Evolutionary conservation across 2,113 vertebrate species (phyloP).

Genomic region (Agelaius phoeniceus): DNA sequence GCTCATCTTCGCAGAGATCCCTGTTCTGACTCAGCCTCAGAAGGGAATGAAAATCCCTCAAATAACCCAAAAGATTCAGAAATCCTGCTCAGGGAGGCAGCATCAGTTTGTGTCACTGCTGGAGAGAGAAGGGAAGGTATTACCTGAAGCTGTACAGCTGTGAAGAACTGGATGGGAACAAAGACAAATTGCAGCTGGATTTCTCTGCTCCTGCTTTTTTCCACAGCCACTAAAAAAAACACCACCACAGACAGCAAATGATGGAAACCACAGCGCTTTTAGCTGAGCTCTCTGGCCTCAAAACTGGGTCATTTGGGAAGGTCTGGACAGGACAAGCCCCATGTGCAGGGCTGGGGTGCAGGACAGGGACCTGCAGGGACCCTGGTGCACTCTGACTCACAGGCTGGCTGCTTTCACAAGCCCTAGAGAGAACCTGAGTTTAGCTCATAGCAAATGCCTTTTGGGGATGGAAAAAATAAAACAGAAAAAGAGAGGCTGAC

Average conservation of each 20-base stretch:
- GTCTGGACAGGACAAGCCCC: background rate
- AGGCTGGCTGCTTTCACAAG: background rate
- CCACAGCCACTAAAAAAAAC: background rate
- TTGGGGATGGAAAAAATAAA: background rate
- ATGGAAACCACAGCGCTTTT: background rate
- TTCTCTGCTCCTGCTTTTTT: background rate
- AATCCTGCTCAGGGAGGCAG: background rate
- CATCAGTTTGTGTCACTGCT: background rate
- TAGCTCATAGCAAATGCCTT: background rate
- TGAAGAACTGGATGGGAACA: background rate
- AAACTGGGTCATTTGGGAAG: background rate
- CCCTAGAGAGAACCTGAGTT: background rate
- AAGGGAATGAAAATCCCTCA: background rate
- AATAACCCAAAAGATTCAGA: background rate
- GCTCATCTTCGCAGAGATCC: background rate
- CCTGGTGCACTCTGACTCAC: fast-evolving
- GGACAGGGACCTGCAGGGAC: background rate
- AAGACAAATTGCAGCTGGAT: background rate
- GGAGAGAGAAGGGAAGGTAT: background rate
- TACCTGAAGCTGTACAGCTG: background rate
- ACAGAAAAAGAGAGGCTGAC: background rate
- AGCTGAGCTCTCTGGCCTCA: background rate
- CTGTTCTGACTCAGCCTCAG: background rate
- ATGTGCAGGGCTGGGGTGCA: background rate
- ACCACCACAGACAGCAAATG: background rate